Evolutionary conservation across 2,797 vertebrate species (phyloP).

Genomic region (Clarias platycephalus): DNA sequence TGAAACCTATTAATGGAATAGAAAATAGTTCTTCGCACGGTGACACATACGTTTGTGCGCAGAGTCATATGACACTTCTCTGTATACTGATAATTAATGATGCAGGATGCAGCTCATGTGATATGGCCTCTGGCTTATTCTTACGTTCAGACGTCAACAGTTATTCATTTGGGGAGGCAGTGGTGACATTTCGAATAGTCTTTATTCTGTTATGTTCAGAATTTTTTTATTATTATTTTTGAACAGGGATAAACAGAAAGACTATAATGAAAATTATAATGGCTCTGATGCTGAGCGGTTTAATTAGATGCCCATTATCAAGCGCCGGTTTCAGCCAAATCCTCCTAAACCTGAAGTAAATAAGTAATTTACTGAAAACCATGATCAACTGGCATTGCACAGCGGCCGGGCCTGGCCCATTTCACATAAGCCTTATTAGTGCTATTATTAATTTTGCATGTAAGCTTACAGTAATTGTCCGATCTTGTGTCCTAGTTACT

Average conservation of each 20-base stretch:
- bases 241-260: neutral
- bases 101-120: constrained; percentile 11
- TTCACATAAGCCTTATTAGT: neutral
- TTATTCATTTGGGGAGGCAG: constrained; percentile 9
- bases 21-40: neutral
- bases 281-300: neutral
- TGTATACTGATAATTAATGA: neutral
- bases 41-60: neutral
- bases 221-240: constrained; percentile 1
- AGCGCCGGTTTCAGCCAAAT: neutral
- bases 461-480: neutral
- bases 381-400: neutral
- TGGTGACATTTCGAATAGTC: constrained; percentile 29
- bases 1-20: neutral
- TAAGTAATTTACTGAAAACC: neutral
- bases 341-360: neutral
- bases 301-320: neutral
- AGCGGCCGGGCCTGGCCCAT: neutral
- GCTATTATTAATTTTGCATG: neutral
- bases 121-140: neutral
- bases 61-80: constrained; percentile 21
- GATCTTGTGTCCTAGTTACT: neutral
- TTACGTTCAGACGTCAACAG: neutral
- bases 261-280: neutral
- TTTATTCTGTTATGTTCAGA: constrained; percentile 47